Base-by-base conservation (phyloP, 2,888 invertebrate species). In the Agonopterix arenella region DNA sequence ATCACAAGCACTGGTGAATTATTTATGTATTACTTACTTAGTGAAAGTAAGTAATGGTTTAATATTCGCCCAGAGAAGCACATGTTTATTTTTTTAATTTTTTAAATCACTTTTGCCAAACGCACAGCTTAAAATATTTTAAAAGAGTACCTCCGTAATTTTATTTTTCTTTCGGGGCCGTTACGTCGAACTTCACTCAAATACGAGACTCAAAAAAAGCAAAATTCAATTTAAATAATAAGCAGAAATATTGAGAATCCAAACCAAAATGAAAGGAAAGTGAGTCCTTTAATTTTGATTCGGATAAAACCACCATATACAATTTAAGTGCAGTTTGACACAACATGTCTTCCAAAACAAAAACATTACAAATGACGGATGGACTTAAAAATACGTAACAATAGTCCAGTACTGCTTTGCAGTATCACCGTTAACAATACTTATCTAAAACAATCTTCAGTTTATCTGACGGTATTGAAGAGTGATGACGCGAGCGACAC, bases 151-250 rank as follows among this genome's bases (percentile, higher is more conserved):
- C 28, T 28, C 5, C 28, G 28, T 28, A 7, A 28, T 0, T 28
- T 28, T 5, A 5, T 28, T 28, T 28, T 28, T 28, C 28, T 28
- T 28, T 28, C 51, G 51, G 78, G 80, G 77, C 67, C 73, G 76
- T 84, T 82, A 81, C 84, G 89, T 89, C 89, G 75, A 88, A 89
- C 89, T 89, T 82, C 88, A 89, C 89, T 88, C 82, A 84, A 83
- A 79, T 77, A 72, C 62, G 48, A 16, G 45, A 61, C 61, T 65
- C 57, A 61, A 66, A 75, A 80, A 83, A 80, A 83, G 84, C 80
- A 76, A 75, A 76, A 73, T 73, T 73, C 16, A 41, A 8, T 66
- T 64, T 43, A 11, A 11, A 57, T 64, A 59, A 72, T 67, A 70
- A 76, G 66, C 55, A 65, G 68, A 66, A 59, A 65, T 70, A 73